phyloP scores from a whole-genome alignment of 2,797 vertebrate species.

The Acanthis flammea region DNA sequence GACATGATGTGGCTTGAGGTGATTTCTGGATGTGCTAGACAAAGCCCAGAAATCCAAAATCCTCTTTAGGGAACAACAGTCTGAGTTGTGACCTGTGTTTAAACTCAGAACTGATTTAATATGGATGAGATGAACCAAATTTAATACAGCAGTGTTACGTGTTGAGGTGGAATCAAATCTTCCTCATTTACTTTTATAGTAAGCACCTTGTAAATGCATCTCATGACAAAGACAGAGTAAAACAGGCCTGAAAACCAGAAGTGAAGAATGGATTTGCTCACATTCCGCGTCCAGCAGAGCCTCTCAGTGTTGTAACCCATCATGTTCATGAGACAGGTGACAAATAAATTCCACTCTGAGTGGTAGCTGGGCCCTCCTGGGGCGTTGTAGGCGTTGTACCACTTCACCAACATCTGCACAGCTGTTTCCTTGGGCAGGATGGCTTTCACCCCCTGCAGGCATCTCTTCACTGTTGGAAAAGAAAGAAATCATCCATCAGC shows the following conservation, averaged over 20 bases:
- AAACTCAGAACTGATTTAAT: background rate
- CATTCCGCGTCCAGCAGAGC: slow-evolving; percentile 89
- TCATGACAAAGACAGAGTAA: background rate
- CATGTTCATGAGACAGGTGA: slow-evolving; percentile 93
- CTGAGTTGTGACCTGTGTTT: background rate
- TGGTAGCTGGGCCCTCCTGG: slow-evolving; percentile 91
- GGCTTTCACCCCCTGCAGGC: slow-evolving; percentile 89
- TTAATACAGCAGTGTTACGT: background rate
- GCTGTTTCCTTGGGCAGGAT: slow-evolving; percentile 92
- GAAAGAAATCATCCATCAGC: too few relatives aligned
- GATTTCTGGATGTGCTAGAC: background rate
- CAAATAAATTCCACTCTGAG: slow-evolving; percentile 93
- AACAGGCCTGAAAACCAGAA: background rate
- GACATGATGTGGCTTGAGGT: background rate
- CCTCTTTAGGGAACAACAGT: background rate
- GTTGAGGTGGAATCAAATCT: background rate
- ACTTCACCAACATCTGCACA: slow-evolving; percentile 94
- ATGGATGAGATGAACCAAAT: background rate
- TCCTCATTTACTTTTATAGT: background rate
- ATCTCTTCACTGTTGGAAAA: slow-evolving; percentile 84
- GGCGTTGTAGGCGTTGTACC: slow-evolving; percentile 96
- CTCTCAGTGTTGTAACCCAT: slow-evolving; percentile 98
- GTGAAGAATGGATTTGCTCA: slow-evolving; percentile 68
- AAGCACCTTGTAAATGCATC: background rate
- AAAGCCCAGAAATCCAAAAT: background rate